Percentiles rank a stretch among this genome's conserved stretches.
Evolutionary conservation across 1,140 invertebrate species (phyloP).

Genomic region (Drosophila obscura): DNA sequence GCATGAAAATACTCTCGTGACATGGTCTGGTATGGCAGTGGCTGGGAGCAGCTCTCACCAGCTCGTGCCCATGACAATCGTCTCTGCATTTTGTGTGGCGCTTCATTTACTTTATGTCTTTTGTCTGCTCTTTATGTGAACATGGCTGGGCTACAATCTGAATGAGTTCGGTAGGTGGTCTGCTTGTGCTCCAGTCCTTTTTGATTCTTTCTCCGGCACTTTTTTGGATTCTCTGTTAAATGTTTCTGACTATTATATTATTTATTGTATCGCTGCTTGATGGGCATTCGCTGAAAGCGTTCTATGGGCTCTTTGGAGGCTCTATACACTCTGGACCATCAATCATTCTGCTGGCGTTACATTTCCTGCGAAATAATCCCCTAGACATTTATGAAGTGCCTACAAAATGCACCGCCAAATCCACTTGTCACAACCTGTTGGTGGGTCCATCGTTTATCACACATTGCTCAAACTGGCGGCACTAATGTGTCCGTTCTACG

Average conservation of each 20-base stretch:
- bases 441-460: slow-evolving; percentile 54
- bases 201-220: slow-evolving; percentile 20
- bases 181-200: not conserved
- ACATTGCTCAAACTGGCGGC: slow-evolving; percentile 68
- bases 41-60: slow-evolving; percentile 7
- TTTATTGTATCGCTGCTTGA: slow-evolving; percentile 77
- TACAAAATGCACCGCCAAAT: slow-evolving; percentile 50
- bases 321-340: slow-evolving; percentile 16
- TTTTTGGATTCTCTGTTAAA: slow-evolving; percentile 52
- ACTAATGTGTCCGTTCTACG: slow-evolving; percentile 63
- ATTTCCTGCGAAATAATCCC: slow-evolving; percentile 42
- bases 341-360: slow-evolving; percentile 30
- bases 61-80: slow-evolving; percentile 1
- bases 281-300: slow-evolving; percentile 69
- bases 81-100: slow-evolving; percentile 62
- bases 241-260: slow-evolving; percentile 57
- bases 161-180: slow-evolving; percentile 35
- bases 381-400: slow-evolving; percentile 60
- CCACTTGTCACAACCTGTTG: slow-evolving; percentile 71
- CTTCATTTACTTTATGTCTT: slow-evolving; percentile 79
- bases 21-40: slow-evolving; percentile 14
- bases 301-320: slow-evolving; percentile 55
- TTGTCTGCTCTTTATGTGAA: slow-evolving; percentile 68
- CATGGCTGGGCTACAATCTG: slow-evolving; percentile 58
- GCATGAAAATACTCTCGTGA: slow-evolving; percentile 50